Conservation (phyloP, 2,113 vertebrate genomes). For the Passer domesticus region DNA sequence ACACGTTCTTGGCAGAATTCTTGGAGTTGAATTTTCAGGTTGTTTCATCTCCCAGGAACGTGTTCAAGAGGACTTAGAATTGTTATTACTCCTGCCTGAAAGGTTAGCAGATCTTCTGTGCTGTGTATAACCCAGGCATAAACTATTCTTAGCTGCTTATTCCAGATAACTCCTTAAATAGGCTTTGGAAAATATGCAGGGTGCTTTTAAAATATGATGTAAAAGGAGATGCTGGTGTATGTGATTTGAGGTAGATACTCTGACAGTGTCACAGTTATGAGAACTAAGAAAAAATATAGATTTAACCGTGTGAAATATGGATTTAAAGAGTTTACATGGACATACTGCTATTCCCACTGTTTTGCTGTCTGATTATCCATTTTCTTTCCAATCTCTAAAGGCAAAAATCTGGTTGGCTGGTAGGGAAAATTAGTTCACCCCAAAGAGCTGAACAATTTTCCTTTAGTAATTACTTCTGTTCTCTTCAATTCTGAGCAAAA, state of each 20-base stretch:
- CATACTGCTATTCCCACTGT: background rate
- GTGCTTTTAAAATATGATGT: background rate
- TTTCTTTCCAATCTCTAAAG: background rate
- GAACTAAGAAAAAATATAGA: background rate
- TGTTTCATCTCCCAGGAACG: constrained; percentile 55
- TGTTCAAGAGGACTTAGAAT: constrained; percentile 21
- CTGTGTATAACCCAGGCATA: constrained; percentile 20
- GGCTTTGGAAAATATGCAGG: background rate
- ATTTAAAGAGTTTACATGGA: background rate
- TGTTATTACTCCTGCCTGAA: constrained; percentile 48
- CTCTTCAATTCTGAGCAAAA: background rate
- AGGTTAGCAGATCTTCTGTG: constrained; percentile 39
- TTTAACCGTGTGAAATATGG: background rate
- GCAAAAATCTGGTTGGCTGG: background rate
- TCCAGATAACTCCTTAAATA: constrained; percentile 63
- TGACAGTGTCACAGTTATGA: background rate
- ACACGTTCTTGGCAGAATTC: background rate
- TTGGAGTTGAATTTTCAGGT: constrained; percentile 26
- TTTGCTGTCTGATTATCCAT: background rate
- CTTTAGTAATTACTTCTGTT: background rate
- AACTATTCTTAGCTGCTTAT: constrained; percentile 48
- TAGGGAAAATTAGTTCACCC: background rate
- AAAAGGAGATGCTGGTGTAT: background rate
- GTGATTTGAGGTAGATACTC: background rate
- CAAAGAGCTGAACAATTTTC: background rate